These are phyloP conservation scores for Sapajus apella DNA, from an alignment of 2,113 vertebrate genomes.

Conservation along the genomic window DNA sequence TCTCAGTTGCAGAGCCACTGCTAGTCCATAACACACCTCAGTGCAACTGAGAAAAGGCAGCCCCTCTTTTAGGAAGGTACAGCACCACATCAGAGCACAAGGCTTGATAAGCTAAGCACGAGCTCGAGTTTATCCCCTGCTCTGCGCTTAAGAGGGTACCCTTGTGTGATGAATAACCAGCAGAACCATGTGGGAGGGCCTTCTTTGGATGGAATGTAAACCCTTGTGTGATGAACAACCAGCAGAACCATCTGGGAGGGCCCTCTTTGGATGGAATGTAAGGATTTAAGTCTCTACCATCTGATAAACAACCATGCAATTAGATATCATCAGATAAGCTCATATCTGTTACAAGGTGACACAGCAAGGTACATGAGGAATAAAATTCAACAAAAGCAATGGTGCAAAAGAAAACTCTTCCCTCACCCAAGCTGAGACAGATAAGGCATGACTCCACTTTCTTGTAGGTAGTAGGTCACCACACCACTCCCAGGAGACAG, in stretches of 20 bases:
- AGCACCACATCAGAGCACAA: background rate
- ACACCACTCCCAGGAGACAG: constrained; percentile 97
- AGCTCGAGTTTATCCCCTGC: background rate
- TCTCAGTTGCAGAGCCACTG: background rate
- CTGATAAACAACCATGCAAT: background rate
- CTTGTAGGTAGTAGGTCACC: constrained; percentile 96
- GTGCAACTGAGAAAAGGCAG: background rate
- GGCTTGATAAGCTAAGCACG: no score
- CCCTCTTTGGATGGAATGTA: background rate
- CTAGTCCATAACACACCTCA: background rate
- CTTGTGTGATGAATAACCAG: background rate
- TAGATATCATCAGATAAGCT: background rate
- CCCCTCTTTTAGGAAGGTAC: background rate
- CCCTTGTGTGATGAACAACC: background rate
- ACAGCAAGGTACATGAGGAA: background rate
- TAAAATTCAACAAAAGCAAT: background rate
- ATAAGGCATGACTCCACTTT: constrained; percentile 96
- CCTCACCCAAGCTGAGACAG: constrained; percentile 91
- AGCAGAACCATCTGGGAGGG: background rate
- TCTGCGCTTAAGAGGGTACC: background rate
- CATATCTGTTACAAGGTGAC: background rate
- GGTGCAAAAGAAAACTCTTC: background rate
- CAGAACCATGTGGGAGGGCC: background rate
- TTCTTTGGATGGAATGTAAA: background rate
- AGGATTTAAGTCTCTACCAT: background rate